phyloP scores from a whole-genome alignment of 2,113 vertebrate species.

The Camelus bactrianus region DNA sequence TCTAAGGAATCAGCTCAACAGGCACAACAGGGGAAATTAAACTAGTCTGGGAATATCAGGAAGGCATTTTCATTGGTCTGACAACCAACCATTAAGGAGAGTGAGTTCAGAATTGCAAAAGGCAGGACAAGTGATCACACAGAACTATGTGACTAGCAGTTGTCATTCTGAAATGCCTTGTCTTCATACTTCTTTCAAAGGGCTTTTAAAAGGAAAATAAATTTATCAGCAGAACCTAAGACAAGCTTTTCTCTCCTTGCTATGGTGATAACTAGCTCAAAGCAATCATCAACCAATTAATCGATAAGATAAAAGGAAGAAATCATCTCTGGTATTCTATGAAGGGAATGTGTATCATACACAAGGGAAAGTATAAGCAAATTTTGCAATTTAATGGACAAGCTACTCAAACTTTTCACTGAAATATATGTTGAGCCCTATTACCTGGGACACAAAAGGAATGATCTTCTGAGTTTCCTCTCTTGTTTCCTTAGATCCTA shows the following conservation, averaged over 20 bases:
- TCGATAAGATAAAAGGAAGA: neutral
- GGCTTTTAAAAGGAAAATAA: constrained; percentile 21
- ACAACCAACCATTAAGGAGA: neutral
- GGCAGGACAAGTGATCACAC: neutral
- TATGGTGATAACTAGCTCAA: constrained; percentile 12
- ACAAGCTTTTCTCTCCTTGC: neutral
- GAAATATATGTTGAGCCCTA: neutral
- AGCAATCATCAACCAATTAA: neutral
- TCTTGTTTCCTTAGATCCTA: neutral
- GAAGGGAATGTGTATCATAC: neutral
- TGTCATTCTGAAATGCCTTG: neutral
- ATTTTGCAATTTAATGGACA: constrained; percentile 10
- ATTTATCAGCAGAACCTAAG: neutral
- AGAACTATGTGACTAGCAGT: neutral
- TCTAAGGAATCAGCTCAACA: constrained; percentile 27
- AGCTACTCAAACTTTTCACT: neutral
- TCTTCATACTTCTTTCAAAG: neutral
- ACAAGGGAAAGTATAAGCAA: neutral
- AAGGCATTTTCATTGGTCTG: neutral
- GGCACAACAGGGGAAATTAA: neutral
- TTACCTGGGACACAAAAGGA: neutral
- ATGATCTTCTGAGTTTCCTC: neutral
- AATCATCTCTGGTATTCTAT: neutral
- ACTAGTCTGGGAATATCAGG: neutral
- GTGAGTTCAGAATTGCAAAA: neutral